These are phyloP conservation scores for Agrypnus murinus DNA, from an alignment of 2,888 invertebrate species.

Conservation along the genomic window DNA sequence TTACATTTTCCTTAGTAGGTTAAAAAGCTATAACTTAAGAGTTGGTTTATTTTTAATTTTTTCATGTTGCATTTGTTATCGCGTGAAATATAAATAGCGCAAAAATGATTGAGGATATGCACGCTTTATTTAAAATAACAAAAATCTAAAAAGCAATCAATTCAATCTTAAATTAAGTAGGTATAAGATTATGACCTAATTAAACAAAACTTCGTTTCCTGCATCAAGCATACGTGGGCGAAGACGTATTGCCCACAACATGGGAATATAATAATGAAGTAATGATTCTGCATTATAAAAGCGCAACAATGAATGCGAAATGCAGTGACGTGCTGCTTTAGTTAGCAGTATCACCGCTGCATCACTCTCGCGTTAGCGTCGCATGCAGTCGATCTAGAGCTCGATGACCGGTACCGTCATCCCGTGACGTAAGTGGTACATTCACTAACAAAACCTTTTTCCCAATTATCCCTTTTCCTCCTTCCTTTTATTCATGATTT, in stretches of 20 bases:
- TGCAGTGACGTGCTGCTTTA: constrained; percentile 42
- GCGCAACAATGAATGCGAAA: constrained; percentile 40
- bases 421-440: constrained; percentile 50
- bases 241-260: background rate
- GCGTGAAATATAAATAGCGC: no score
- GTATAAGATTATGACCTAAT: constrained; percentile 12
- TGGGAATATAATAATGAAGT: constrained; percentile 14
- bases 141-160: no score
- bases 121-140: no score
- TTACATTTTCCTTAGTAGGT: no score
- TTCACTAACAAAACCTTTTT: constrained; percentile 14
- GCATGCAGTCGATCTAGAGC: constrained; percentile 45
- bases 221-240: constrained; percentile 3
- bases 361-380: constrained; percentile 44
- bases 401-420: constrained; percentile 49
- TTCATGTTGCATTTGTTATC: no score
- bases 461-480: constrained; percentile 24
- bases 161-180: no score
- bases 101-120: no score
- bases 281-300: constrained; percentile 38
- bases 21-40: no score
- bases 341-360: constrained; percentile 46
- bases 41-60: no score
- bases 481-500: constrained; percentile 43
- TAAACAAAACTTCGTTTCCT: constrained; percentile 17